phyloP scores from a whole-genome alignment of 2,113 vertebrate species.

The Laticauda colubrina region DNA sequence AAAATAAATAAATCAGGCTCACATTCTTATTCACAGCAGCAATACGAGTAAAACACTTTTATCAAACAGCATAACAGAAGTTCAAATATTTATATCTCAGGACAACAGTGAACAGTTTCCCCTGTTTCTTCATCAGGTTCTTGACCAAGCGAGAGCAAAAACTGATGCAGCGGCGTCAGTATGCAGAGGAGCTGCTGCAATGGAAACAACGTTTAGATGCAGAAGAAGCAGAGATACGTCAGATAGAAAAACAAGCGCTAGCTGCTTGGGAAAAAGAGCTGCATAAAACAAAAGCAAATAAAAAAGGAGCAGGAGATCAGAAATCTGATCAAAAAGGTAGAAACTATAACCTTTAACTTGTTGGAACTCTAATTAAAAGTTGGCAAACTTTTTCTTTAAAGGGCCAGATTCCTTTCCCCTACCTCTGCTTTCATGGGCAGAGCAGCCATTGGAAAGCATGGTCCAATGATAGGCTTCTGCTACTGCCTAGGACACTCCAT shows the following conservation, averaged over 20 bases:
- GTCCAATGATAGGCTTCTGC: not conserved
- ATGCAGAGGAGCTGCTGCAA: constrained; percentile 89
- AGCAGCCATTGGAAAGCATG: not conserved
- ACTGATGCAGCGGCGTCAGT: constrained; percentile 87
- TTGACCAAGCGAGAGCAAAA: constrained; percentile 94
- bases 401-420: not conserved
- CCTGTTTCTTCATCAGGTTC: constrained; percentile 74
- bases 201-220: constrained; percentile 90
- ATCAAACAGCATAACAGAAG: not conserved
- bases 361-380: not conserved
- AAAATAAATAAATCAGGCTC: not conserved
- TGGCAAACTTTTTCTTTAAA: not conserved
- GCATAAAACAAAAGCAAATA: constrained; percentile 66
- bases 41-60: not conserved
- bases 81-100: not conserved
- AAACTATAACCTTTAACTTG: not conserved
- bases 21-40: not conserved
- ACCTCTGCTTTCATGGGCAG: not conserved
- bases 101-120: constrained; percentile 15
- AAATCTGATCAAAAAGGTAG: constrained; percentile 73
- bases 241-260: constrained; percentile 90
- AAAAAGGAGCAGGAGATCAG: constrained; percentile 69
- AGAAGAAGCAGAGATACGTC: constrained; percentile 87
- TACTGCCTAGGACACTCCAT: not conserved
- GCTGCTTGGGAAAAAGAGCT: constrained; percentile 85